phyloP scores from a whole-genome alignment of 1,140 invertebrate species.

The Cepaea nemoralis region DNA sequence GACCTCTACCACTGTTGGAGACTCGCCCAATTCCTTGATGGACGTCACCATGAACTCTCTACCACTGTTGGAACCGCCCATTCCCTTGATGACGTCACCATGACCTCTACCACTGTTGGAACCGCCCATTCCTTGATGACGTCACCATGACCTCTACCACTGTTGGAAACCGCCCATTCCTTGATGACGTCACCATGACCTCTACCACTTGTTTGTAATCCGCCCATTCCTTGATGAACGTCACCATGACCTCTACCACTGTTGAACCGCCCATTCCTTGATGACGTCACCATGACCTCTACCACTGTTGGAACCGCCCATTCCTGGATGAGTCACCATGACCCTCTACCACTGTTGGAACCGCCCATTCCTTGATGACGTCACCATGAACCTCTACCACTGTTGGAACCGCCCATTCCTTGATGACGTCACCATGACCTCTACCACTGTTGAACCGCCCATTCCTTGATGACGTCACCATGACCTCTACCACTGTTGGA shows the following conservation, averaged over 20 bases:
- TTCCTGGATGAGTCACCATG: neutral
- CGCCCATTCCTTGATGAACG: neutral
- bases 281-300: neutral
- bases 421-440: neutral
- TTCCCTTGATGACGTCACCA: neutral
- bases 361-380: neutral
- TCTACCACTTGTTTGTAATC: neutral
- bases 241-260: neutral
- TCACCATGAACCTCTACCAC: neutral
- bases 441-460: neutral
- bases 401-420: neutral
- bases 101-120: neutral
- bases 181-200: neutral
- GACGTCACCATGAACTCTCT: neutral
- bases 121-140: neutral
- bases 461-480: neutral
- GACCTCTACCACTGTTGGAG: neutral
- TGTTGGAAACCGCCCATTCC: neutral
- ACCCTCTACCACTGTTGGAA: neutral
- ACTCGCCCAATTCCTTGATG: neutral
- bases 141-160: neutral
- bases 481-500: neutral
- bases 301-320: neutral
- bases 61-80: neutral
- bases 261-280: neutral